Percentiles rank a stretch among this genome's conserved stretches.
Evolutionary conservation across 1,140 invertebrate genomes (phyloP).

Genomic region (Helicoverpa zea): DNA sequence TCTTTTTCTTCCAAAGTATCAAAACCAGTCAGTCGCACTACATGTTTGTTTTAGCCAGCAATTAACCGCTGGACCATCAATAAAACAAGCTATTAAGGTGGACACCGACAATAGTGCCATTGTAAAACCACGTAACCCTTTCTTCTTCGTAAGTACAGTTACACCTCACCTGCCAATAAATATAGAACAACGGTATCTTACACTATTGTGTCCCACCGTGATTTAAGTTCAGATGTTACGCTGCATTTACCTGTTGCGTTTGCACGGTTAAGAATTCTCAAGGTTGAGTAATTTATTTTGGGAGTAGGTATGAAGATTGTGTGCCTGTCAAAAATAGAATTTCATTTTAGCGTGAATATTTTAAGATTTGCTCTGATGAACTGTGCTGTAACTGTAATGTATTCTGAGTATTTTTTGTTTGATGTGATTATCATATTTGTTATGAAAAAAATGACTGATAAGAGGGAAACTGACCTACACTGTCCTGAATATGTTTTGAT

Average conservation of each 20-base stretch:
- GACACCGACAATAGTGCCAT: conserved; percentile 54
- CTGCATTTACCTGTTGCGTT: conserved; percentile 42
- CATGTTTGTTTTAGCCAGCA: conserved; percentile 65
- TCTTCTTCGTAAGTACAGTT: conserved; percentile 50
- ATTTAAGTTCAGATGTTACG: conserved; percentile 38
- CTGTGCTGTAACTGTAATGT: not conserved
- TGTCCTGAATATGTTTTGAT: too few species aligned
- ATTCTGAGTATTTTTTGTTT: too few species aligned
- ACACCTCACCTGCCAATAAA: conserved; percentile 32
- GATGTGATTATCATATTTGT: too few species aligned
- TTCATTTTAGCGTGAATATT: conserved; percentile 18
- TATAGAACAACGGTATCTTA: conserved; percentile 36
- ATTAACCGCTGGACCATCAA: conserved; percentile 65
- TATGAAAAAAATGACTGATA: too few species aligned
- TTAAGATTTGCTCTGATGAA: not conserved
- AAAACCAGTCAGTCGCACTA: conserved; percentile 51
- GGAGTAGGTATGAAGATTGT: conserved; percentile 25
- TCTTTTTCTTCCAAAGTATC: conserved; percentile 50
- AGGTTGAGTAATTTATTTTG: conserved; percentile 26
- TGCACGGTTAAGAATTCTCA: conserved; percentile 16
- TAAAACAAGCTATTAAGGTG: conserved; percentile 53
- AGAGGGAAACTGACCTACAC: too few species aligned
- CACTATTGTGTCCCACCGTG: not conserved
- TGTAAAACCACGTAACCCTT: conserved; percentile 63
- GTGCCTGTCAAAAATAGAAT: conserved; percentile 13